Conservation (phyloP, 2,888 invertebrate species). For the Drosophila nr. fundita region DNA sequence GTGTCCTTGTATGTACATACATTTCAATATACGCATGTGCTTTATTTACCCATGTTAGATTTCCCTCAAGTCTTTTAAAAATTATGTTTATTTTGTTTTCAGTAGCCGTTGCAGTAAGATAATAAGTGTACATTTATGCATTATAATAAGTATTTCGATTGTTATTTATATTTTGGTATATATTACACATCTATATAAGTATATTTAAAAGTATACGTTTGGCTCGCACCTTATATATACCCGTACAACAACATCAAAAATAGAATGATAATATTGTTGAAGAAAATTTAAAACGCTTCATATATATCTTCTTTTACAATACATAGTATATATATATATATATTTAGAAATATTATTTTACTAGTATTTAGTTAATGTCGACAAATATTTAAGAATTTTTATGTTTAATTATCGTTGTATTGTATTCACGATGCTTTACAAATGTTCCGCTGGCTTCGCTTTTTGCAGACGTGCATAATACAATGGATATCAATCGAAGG, state of each 20-base stretch:
- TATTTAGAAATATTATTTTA: slow-evolving; percentile 8
- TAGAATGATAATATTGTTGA: slow-evolving; percentile 28
- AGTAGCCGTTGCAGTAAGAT: slow-evolving; percentile 27
- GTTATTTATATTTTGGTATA: slow-evolving; percentile 17
- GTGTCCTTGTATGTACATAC: slow-evolving; percentile 5
- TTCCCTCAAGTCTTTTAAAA: slow-evolving; percentile 30
- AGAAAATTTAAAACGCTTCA: slow-evolving; percentile 12
- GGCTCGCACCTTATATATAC: slow-evolving; percentile 10
- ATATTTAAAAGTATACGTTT: slow-evolving; percentile 32
- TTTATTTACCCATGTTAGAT: background rate
- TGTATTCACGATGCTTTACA: slow-evolving; percentile 32
- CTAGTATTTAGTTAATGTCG: slow-evolving; percentile 14
- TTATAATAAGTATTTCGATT: slow-evolving; percentile 7
- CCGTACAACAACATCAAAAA: slow-evolving; percentile 44
- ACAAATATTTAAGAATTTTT: slow-evolving; percentile 19
- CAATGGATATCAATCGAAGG: slow-evolving; percentile 30
- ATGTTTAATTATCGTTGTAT: slow-evolving; percentile 45
- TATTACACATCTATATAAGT: slow-evolving; percentile 29
- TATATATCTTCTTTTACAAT: slow-evolving; percentile 8
- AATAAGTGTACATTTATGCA: slow-evolving; percentile 26
- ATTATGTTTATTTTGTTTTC: slow-evolving; percentile 14
- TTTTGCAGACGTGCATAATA: slow-evolving; percentile 16
- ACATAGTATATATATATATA: slow-evolving; percentile 1
- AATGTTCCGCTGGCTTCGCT: slow-evolving; percentile 11
- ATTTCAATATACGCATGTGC: background rate